phyloP scores from a whole-genome alignment of 2,888 invertebrate species.

The Julus scandinavius region DNA sequence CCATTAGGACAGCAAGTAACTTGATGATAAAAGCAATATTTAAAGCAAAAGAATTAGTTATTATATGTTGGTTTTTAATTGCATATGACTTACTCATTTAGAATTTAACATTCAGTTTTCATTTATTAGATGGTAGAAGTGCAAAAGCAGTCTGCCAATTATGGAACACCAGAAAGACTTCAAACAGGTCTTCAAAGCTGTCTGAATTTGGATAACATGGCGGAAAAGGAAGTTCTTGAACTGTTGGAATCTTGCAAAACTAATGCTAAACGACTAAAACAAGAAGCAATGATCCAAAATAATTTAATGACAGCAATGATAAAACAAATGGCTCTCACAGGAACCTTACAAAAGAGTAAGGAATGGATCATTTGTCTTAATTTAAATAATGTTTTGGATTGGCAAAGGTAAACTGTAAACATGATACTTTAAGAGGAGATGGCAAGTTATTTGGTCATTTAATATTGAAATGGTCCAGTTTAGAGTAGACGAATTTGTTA shows the following conservation, averaged over 20 bases:
- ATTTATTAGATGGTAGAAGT: constrained; percentile 48
- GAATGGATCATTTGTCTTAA: neutral
- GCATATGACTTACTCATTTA: too few species aligned
- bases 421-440: too few species aligned
- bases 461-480: too few species aligned
- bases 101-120: neutral
- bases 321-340: constrained; percentile 27
- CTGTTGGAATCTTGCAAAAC: constrained; percentile 38
- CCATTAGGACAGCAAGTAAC: too few species aligned
- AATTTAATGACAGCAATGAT: neutral
- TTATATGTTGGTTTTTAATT: too few species aligned
- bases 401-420: too few species aligned
- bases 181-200: neutral
- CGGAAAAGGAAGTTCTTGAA: constrained; percentile 39
- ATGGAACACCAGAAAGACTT: neutral
- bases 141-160: constrained; percentile 37
- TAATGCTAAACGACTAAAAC: constrained; percentile 40
- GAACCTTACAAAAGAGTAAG: constrained; percentile 43
- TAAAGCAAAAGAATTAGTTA: too few species aligned
- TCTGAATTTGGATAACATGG: neutral
- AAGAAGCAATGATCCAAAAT: constrained; percentile 47
- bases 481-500: too few species aligned
- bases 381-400: neutral
- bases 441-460: too few species aligned
- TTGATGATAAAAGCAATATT: too few species aligned